A percentile compares a stretch with the other conserved stretches of the same genome.
These are phyloP conservation scores for Coenonympha arcania DNA, from an alignment of 2,888 invertebrate genomes.

Conservation along the genomic window DNA sequence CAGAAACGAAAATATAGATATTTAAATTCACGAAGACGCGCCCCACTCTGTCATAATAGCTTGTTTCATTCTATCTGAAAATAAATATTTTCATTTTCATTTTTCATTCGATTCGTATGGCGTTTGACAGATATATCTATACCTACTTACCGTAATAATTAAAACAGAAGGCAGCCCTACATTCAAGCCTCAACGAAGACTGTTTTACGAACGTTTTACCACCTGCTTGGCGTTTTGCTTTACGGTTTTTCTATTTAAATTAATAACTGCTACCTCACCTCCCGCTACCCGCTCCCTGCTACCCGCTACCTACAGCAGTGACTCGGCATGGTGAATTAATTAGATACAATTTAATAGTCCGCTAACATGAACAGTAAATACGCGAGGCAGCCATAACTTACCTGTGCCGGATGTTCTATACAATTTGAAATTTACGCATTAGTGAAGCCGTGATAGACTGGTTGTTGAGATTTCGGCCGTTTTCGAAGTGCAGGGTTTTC, in stretches of 20 bases:
- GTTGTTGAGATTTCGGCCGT: not conserved
- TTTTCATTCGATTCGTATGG: too few species aligned
- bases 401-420: not conserved
- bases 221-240: constrained; percentile 19
- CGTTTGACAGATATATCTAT: too few species aligned
- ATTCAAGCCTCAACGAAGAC: not conserved
- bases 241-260: constrained; percentile 16
- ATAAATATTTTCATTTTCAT: too few species aligned
- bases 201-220: constrained; percentile 16
- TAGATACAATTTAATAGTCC: not conserved
- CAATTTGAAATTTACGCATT: not conserved
- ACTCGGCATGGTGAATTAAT: constrained; percentile 11
- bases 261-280: constrained; percentile 14
- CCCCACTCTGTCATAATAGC: too few species aligned
- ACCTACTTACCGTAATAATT: not conserved
- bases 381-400: too few species aligned
- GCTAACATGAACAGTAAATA: not conserved
- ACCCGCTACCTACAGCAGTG: not conserved
- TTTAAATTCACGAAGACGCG: too few species aligned
- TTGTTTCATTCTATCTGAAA: too few species aligned
- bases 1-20: too few species aligned
- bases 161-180: not conserved
- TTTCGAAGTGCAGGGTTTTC: too few species aligned
- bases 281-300: too few species aligned
- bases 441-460: not conserved